Evolutionary conservation across 2,797 vertebrate genomes (phyloP).

Genomic region (Hippopotamyrus pictus): DNA sequence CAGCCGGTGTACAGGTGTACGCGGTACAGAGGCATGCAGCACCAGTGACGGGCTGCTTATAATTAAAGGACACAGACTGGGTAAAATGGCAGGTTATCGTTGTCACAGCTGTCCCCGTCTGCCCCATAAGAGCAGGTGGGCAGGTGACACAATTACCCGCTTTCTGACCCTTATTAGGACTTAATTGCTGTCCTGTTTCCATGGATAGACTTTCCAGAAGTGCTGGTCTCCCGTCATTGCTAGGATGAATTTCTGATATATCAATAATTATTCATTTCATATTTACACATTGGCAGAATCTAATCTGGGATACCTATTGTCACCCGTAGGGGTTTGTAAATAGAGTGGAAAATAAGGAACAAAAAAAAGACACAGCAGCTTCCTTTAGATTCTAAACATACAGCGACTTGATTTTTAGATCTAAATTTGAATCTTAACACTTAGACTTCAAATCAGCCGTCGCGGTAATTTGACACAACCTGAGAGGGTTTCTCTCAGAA

Average conservation of each 20-base stretch:
- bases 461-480: constrained; percentile 12
- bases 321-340: background rate
- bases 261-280: constrained; percentile 40
- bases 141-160: constrained; percentile 47
- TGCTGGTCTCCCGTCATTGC: constrained; percentile 27
- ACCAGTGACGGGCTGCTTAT: constrained; percentile 40
- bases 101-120: constrained; percentile 42
- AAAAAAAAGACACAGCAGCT: background rate
- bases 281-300: constrained; percentile 26
- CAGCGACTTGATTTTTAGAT: background rate
- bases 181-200: constrained; percentile 54
- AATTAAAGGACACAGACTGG: constrained; percentile 47
- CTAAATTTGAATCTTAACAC: background rate
- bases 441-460: background rate
- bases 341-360: background rate
- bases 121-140: constrained; percentile 26
- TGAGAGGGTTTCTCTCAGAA: constrained; percentile 3
- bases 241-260: constrained; percentile 31
- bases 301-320: background rate
- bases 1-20: background rate
- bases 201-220: constrained; percentile 41
- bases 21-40: background rate
- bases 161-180: constrained; percentile 51
- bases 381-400: background rate
- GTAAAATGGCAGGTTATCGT: constrained; percentile 42